These are phyloP conservation scores for Hydrolagus affinis DNA, from an alignment of 2,113 vertebrate genomes.

Conservation along the genomic window DNA sequence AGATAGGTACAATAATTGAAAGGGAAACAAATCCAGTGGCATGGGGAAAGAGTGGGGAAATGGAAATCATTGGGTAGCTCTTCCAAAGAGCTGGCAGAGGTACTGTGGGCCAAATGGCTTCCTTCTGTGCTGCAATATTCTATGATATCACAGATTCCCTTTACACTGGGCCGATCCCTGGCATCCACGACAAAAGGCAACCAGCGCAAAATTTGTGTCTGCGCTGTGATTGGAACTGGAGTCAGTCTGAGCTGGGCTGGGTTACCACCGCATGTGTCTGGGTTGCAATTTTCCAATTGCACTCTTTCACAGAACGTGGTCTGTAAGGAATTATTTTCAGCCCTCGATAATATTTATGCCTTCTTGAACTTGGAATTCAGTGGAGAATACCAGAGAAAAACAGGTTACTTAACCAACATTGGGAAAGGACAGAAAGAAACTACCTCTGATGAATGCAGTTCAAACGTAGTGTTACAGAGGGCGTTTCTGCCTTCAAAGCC, in stretches of 20 bases:
- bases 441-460: constrained; percentile 30
- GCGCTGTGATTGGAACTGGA: background rate
- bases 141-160: too few relatives aligned
- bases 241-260: background rate
- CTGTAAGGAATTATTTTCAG: constrained; percentile 20
- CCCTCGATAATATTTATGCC: constrained; percentile 27
- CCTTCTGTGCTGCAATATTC: too few relatives aligned
- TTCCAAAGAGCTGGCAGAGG: too few relatives aligned
- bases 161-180: too few relatives aligned
- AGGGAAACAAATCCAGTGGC: too few relatives aligned
- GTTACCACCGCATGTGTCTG: background rate
- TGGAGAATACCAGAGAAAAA: constrained; percentile 1
- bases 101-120: too few relatives aligned
- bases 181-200: too few relatives aligned
- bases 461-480: constrained; percentile 18
- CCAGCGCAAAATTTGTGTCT: background rate
- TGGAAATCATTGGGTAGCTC: too few relatives aligned
- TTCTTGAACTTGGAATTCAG: constrained; percentile 20
- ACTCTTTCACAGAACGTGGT: constrained; percentile 4
- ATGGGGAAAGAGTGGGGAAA: too few relatives aligned
- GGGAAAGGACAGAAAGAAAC: constrained; percentile 28
- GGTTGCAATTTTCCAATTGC: constrained; percentile 3
- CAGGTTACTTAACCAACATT: constrained; percentile 19
- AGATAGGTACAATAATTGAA: too few relatives aligned
- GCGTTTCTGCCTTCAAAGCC: constrained; percentile 27